These are phyloP conservation scores for Mustela lutreola DNA, from an alignment of 2,113 vertebrate species.

Conservation along the genomic window DNA sequence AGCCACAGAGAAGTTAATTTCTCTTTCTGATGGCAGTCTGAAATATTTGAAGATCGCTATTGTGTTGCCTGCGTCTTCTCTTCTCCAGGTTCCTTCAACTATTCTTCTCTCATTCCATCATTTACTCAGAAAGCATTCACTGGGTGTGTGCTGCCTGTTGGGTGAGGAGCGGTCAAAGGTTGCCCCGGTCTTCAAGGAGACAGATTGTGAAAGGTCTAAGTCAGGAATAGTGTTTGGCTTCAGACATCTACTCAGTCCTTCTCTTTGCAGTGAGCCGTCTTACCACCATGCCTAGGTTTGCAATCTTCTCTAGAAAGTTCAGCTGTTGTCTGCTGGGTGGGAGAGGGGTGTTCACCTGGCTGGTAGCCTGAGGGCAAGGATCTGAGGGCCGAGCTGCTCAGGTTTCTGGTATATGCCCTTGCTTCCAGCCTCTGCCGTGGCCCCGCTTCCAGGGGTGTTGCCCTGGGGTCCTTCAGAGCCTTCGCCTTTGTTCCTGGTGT, in stretches of 20 bases:
- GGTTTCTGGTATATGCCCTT: background rate
- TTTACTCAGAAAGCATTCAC: background rate
- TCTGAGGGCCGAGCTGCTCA: background rate
- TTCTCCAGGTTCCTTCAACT: background rate
- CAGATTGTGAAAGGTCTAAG: accelerated
- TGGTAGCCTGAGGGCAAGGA: background rate
- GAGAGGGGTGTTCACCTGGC: too few relatives aligned
- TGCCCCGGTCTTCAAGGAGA: background rate
- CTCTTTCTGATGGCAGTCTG: background rate
- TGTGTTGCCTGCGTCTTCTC: background rate
- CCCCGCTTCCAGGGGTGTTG: background rate
- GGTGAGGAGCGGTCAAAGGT: background rate
- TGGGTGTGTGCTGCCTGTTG: background rate
- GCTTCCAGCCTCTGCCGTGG: background rate
- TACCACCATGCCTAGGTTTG: background rate
- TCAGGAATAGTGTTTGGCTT: background rate
- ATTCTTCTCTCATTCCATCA: background rate
- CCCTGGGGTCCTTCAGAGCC: background rate
- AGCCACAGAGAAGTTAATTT: background rate
- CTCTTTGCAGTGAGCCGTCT: background rate
- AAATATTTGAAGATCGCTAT: background rate
- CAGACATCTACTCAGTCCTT: background rate
- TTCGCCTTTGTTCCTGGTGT: too few relatives aligned
- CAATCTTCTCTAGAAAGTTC: background rate
- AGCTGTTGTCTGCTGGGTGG: background rate